A percentile compares a stretch with the other conserved stretches of the same genome.
Evolutionary conservation across 53 echinoderm and acorn worm genomes (phyloP).

Genomic region (Temnopleurus reevesii): DNA sequence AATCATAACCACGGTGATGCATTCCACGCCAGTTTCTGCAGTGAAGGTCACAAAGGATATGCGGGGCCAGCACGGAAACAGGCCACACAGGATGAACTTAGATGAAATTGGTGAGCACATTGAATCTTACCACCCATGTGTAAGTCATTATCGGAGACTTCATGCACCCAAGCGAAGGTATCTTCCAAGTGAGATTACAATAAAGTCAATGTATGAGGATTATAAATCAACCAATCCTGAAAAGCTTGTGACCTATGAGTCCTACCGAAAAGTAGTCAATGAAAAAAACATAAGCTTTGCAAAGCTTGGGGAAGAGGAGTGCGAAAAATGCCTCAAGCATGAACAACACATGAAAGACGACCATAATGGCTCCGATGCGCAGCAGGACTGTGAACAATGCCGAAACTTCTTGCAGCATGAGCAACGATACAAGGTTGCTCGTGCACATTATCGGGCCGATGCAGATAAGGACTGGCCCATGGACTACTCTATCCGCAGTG

Average conservation of each 20-base stretch:
- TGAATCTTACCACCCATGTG: background rate
- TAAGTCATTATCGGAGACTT: background rate
- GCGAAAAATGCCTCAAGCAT: background rate
- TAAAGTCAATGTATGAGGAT: background rate
- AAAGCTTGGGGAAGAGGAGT: conserved; percentile 11
- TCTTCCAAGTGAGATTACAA: background rate
- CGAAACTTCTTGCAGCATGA: background rate
- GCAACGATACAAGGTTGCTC: background rate
- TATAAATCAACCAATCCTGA: background rate
- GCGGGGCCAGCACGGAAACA: background rate
- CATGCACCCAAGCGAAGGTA: background rate
- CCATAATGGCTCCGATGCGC: background rate
- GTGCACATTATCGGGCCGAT: background rate
- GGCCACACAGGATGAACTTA: background rate
- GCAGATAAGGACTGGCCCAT: background rate
- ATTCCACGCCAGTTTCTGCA: background rate
- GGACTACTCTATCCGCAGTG: background rate
- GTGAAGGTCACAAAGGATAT: background rate
- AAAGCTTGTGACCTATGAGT: background rate
- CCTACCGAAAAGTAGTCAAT: background rate
- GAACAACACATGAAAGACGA: background rate
- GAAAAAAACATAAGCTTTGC: background rate
- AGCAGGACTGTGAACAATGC: background rate
- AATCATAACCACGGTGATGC: background rate
- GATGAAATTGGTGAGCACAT: background rate